phyloP scores from a whole-genome alignment of 2,888 invertebrate species.

The Rhyacophila evoluta region DNA sequence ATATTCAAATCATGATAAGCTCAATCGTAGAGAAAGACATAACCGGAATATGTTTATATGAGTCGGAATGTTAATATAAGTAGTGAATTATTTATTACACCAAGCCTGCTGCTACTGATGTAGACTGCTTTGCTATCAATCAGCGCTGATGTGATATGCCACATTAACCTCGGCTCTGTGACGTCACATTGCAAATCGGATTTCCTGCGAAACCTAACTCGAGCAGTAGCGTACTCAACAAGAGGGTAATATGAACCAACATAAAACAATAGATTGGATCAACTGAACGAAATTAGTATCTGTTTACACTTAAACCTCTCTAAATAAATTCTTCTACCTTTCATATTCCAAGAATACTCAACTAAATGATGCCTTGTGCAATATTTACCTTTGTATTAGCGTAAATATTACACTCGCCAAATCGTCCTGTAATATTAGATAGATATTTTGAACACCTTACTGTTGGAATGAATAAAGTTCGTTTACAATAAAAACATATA shows the following conservation, averaged over 20 bases:
- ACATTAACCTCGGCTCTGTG: conserved; percentile 24
- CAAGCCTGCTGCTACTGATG: conserved; percentile 7
- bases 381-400: too few species aligned
- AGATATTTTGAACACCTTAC: too few species aligned
- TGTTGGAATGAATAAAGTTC: too few species aligned
- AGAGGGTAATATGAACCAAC: background rate
- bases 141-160: conserved; percentile 24
- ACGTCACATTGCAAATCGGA: conserved; percentile 24
- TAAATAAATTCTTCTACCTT: too few species aligned
- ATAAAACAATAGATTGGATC: background rate
- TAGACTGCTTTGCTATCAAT: conserved; percentile 17
- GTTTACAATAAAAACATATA: too few species aligned
- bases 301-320: too few species aligned
- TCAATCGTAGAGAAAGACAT: background rate
- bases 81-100: conserved; percentile 22
- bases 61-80: conserved; percentile 17
- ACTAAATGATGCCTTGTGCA: too few species aligned
- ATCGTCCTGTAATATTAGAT: too few species aligned
- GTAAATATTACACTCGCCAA: too few species aligned
- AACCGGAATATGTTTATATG: background rate
- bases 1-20: conserved; percentile 10
- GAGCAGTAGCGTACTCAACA: background rate
- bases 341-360: too few species aligned
- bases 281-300: too few species aligned
- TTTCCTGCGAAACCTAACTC: background rate